Conservation (phyloP, 1,140 invertebrate species). For the Hermatobates lingyangjiaoensis region DNA sequence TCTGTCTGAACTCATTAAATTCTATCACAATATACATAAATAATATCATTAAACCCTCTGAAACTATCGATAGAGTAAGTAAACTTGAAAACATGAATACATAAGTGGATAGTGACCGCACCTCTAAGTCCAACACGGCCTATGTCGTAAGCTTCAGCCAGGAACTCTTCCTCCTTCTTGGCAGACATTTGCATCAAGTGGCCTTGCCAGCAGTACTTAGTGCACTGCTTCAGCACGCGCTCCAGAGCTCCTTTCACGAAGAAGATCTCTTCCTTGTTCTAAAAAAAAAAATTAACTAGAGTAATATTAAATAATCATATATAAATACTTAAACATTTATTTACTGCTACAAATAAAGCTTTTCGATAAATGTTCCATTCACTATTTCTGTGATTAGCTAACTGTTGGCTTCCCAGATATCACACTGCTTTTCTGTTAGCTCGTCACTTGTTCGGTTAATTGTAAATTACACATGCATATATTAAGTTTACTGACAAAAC, state of each 20-base stretch:
- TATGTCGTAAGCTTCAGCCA: conserved; percentile 61
- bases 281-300: conserved; percentile 12
- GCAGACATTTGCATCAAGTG: conserved; percentile 47
- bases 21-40: too few species aligned
- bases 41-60: too few species aligned
- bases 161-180: conserved; percentile 62
- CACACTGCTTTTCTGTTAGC: too few species aligned
- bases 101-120: conserved; percentile 17
- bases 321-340: not conserved
- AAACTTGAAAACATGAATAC: too few species aligned
- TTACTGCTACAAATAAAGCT: not conserved
- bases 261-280: conserved; percentile 52
- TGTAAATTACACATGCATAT: too few species aligned
- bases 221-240: conserved; percentile 70
- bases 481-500: too few species aligned
- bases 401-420: too few species aligned
- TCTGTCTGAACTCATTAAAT: too few species aligned
- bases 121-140: conserved; percentile 52
- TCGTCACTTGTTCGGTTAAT: too few species aligned
- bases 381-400: too few species aligned
- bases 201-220: conserved; percentile 58
- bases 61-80: too few species aligned
- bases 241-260: conserved; percentile 95
- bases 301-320: not conserved
- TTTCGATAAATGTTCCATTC: too few species aligned